Percentiles rank a stretch among this genome's conserved stretches.
These are phyloP conservation scores for Takifugu ocellatus DNA, from an alignment of 2,797 vertebrate genomes.

Conservation along the genomic window DNA sequence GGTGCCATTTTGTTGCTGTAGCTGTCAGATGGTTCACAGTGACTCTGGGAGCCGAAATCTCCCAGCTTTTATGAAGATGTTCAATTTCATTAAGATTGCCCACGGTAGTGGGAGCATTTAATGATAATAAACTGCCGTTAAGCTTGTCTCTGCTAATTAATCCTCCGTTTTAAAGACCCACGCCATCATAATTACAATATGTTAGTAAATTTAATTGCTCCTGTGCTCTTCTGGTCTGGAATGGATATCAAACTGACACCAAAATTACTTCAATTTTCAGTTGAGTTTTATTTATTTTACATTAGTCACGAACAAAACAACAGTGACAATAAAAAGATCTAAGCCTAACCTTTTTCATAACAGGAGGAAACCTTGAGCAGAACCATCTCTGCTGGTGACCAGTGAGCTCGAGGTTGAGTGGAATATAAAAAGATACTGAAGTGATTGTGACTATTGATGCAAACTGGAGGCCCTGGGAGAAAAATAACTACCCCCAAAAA, in stretches of 20 bases:
- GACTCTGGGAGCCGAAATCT: slow-evolving; percentile 7
- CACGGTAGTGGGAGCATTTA: slow-evolving; percentile 25
- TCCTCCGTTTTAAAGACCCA: slow-evolving; percentile 44
- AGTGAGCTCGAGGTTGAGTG: no score
- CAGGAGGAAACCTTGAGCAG: no score
- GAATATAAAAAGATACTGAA: no score
- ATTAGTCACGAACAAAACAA: no score
- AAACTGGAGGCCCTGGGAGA: no score
- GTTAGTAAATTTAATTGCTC: slow-evolving; percentile 27
- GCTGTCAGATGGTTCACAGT: slow-evolving; percentile 36
- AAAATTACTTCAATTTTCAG: slow-evolving; percentile 2
- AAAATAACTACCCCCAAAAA: no score
- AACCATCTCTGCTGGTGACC: no score
- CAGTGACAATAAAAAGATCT: no score
- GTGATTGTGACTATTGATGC: no score
- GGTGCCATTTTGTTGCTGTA: slow-evolving; percentile 51
- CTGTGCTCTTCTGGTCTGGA: slow-evolving; percentile 16
- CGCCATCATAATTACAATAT: slow-evolving; percentile 39
- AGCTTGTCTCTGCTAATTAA: slow-evolving; percentile 45
- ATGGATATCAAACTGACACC: slow-evolving; percentile 1
- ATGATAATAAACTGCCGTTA: slow-evolving; percentile 40
- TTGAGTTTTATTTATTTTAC: no score
- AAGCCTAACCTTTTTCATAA: no score
- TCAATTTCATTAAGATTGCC: slow-evolving; percentile 37
- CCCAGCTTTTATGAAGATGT: slow-evolving; percentile 12